phyloP scores from a whole-genome alignment of 2,113 vertebrate genomes.

The mouse (Mus musculus) region GRCm39 chr4:88040001-88040500 shows the following conservation, averaged over 20 bases:
- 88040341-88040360: slow-evolving; percentile 77
- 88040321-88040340: slow-evolving; percentile 75
- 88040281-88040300: slow-evolving; percentile 79
- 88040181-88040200: not conserved
- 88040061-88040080: slow-evolving; percentile 59
- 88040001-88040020: slow-evolving; percentile 51
- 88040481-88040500: slow-evolving; percentile 33
- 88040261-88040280: slow-evolving; percentile 67
- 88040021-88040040: not conserved
- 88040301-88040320: slow-evolving; percentile 79
- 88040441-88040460: slow-evolving; percentile 9
- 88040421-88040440: not conserved
- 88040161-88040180: slow-evolving; percentile 53
- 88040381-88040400: slow-evolving; percentile 18
- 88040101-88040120: not conserved
- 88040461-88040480: slow-evolving; percentile 24
- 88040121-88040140: slow-evolving; percentile 1
- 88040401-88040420: slow-evolving; percentile 57
- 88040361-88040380: slow-evolving; percentile 54
- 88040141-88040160: not conserved
- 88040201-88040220: slow-evolving; percentile 45
- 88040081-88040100: slow-evolving; percentile 23
- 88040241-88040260: slow-evolving; percentile 18
- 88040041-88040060: slow-evolving; percentile 52
- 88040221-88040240: not conserved